phyloP scores from a whole-genome alignment of 2,888 invertebrate species.

The Xanthorhoe designata region DNA sequence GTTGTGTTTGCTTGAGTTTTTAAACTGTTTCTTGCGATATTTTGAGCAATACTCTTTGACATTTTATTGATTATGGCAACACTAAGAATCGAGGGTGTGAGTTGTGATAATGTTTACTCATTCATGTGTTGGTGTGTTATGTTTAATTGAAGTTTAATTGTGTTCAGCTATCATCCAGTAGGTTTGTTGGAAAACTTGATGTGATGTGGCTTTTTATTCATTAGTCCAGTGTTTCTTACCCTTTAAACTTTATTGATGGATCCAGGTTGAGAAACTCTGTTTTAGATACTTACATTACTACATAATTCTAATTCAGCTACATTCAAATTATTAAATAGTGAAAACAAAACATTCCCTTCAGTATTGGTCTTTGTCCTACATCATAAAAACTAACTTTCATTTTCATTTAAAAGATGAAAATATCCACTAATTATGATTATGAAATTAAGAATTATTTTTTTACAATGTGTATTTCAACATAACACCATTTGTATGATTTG shows the following conservation, averaged over 20 bases:
- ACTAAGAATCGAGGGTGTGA: constrained; percentile 7
- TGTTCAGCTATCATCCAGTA: constrained; percentile 67
- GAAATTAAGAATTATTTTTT: not conserved
- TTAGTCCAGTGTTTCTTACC: constrained; percentile 7
- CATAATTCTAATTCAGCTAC: constrained; percentile 7
- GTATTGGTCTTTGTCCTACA: constrained; percentile 61
- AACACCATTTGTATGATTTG: not conserved
- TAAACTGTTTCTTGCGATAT: constrained; percentile 61
- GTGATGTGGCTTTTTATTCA: constrained; percentile 70
- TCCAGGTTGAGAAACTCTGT: constrained; percentile 3
- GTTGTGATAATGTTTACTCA: constrained; percentile 24
- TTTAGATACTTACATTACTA: no score
- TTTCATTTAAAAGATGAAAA: not conserved
- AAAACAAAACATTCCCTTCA: constrained; percentile 72
- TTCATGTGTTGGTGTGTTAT: constrained; percentile 28
- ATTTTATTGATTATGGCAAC: constrained; percentile 10
- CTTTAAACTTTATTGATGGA: not conserved
- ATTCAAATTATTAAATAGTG: constrained; percentile 44
- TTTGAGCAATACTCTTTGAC: constrained; percentile 50
- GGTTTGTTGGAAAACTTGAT: constrained; percentile 80
- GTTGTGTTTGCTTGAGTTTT: constrained; percentile 47
- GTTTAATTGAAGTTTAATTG: constrained; percentile 45
- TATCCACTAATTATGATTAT: not conserved
- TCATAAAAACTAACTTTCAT: not conserved
- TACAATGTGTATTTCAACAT: not conserved